Evolutionary conservation across 2,113 vertebrate species (phyloP).

Genomic region (Takifugu bimaculatus): DNA sequence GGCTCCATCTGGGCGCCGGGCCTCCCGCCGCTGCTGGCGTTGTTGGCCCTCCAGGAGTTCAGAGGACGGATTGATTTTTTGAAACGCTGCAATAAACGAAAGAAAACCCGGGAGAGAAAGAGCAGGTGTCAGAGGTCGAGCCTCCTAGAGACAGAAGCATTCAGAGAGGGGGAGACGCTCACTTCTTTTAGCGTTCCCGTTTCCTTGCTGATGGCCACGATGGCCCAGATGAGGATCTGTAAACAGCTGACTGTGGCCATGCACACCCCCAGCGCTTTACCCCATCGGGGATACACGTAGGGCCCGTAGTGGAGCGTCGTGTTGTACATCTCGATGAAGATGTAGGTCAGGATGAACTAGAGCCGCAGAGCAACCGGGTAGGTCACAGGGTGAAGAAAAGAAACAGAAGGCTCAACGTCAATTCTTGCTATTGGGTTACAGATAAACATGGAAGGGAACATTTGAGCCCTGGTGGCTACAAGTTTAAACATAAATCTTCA

Average conservation of each 20-base stretch:
- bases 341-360: conserved; percentile 79
- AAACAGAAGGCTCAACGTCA: neutral
- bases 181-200: conserved; percentile 78
- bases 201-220: conserved; percentile 74
- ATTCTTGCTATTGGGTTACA: too few relatives aligned
- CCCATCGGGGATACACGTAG: conserved; percentile 77
- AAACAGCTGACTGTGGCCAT: conserved; percentile 76
- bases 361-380: conserved; percentile 1
- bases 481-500: conserved; percentile 16
- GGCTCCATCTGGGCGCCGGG: conserved; percentile 9
- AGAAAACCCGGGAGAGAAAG: conserved; percentile 8
- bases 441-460: neutral
- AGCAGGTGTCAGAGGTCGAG: conserved; percentile 11
- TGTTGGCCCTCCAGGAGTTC: conserved; percentile 76
- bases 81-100: conserved; percentile 70
- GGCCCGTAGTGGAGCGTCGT: conserved; percentile 70
- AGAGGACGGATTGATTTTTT: conserved; percentile 75
- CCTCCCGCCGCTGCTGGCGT: conserved; percentile 34
- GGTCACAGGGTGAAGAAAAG: conserved; percentile 4
- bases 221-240: conserved; percentile 80
- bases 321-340: conserved; percentile 81
- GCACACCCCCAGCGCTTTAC: conserved; percentile 76
- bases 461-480: conserved; percentile 7
- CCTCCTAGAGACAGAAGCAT: conserved; percentile 6
- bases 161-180: conserved; percentile 46